These are phyloP conservation scores for Machaerirhynchus nigripectus DNA, from an alignment of 2,113 vertebrate species.

Conservation along the genomic window DNA sequence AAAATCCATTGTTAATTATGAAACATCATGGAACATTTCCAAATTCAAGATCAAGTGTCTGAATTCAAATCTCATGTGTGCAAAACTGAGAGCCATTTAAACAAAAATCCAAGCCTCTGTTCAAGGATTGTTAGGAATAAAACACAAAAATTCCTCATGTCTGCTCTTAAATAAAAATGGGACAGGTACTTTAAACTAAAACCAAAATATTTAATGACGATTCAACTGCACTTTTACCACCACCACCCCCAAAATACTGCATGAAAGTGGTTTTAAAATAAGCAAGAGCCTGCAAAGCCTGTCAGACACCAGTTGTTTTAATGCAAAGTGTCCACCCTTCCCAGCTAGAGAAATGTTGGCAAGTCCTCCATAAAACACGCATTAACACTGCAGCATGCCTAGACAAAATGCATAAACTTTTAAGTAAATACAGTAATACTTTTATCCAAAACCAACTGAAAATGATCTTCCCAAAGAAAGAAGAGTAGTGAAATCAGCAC, in stretches of 20 bases:
- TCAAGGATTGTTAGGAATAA: background rate
- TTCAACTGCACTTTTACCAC: background rate
- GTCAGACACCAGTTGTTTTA: background rate
- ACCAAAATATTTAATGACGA: background rate
- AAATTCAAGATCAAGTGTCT: background rate
- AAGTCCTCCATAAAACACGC: background rate
- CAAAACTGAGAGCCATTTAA: background rate
- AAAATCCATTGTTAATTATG: background rate
- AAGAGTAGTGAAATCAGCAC: background rate
- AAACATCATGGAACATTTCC: background rate
- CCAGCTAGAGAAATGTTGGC: background rate
- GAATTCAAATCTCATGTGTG: background rate
- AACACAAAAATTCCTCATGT: background rate
- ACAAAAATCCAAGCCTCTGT: background rate
- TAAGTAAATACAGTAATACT: background rate
- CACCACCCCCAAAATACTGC: background rate
- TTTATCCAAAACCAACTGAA: background rate
- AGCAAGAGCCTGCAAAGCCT: background rate
- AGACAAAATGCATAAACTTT: background rate
- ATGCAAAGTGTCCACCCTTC: background rate
- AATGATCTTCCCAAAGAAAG: conserved; percentile 10
- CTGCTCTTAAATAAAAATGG: background rate
- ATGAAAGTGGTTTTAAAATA: background rate
- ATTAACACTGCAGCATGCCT: background rate
- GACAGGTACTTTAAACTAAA: background rate